Evolutionary conservation across 2,888 invertebrate genomes (phyloP).

Genomic region (Cyaniris semiargus): DNA sequence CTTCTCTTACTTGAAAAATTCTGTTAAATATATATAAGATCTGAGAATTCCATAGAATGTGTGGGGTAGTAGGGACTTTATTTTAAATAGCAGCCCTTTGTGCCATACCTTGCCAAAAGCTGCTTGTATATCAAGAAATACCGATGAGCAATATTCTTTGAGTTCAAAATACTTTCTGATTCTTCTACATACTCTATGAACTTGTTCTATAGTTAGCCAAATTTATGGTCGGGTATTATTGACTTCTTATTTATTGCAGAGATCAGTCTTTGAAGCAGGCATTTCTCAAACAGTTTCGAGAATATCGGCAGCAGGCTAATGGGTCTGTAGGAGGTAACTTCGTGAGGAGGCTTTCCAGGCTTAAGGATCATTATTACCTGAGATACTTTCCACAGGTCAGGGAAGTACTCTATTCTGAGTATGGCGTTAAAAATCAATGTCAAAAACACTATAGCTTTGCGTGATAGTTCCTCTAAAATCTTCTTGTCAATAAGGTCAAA

Average conservation of each 20-base stretch:
- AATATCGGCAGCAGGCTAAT: background rate
- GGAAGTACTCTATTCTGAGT: background rate
- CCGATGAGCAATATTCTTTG: constrained; percentile 23
- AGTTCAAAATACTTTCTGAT: background rate
- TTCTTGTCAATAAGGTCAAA: no score
- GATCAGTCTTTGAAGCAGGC: constrained; percentile 27
- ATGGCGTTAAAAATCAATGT: constrained; percentile 10
- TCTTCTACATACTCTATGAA: no score
- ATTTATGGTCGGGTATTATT: no score
- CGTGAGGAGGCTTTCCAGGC: background rate
- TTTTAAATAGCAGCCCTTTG: constrained; percentile 30
- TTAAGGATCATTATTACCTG: background rate
- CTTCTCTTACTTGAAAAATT: constrained; percentile 26
- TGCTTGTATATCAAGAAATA: constrained; percentile 16
- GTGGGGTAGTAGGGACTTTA: constrained; percentile 26
- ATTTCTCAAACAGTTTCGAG: background rate
- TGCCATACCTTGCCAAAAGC: constrained; percentile 11
- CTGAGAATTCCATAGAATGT: constrained; percentile 22
- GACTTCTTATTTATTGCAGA: no score
- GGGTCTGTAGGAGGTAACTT: constrained; percentile 36
- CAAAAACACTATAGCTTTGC: constrained; percentile 38
- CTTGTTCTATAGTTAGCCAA: no score
- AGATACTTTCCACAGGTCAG: background rate
- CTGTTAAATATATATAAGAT: constrained; percentile 25
- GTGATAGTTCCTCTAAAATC: constrained; percentile 36